Evolutionary conservation across 2,113 vertebrate species (phyloP), one percentile per base, ranked within the genome.

Genomic region (Gavialis gangeticus): DNA sequence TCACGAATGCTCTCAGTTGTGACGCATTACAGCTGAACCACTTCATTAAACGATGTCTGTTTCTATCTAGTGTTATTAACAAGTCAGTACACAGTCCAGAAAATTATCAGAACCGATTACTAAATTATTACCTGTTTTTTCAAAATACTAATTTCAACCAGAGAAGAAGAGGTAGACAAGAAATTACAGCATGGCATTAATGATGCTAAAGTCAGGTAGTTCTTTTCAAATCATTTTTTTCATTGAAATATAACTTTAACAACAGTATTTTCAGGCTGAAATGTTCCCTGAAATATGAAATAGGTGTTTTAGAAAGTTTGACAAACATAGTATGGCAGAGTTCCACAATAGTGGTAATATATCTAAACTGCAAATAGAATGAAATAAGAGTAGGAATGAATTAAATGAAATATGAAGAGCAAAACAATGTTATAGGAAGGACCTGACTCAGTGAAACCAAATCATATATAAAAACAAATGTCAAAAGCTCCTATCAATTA

Each of bases 401-500:
- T 46, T 46, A 46, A 46, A 46, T 9, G 46, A 46, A 46, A 46
- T 46, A 46, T 46, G 46, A 46, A 46, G 7, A 86, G 14, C 77
- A 84, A 88, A 79, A 10, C 77, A 4, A 3, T 78, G 78, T 79
- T 92, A 94, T 92, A 85, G 91, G 62, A 84, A 58, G 85, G 64
- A 85, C 6, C 10, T 37, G 60, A 77, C 30, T 66, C 66, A 91
- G 21, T 54, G 63, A 86, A 82, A 69, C 28, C 85, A 85, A 92
- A 79, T 54, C 15, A 64, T 5, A 79, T 90, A 80, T 87, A 66
- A 93, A 82, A 91, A 5, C 46, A 90, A 93, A 91, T 75, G 92
- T 55, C 73, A 77, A 87, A 81, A 87, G 7, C 75, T 78, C 8
- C 69, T 96, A 89, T 96, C 94, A 92, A 71, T 64, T 86, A 89